Base-by-base conservation (phyloP, 1,140 invertebrate species). In the Lepidotrigona ventralis region DNA sequence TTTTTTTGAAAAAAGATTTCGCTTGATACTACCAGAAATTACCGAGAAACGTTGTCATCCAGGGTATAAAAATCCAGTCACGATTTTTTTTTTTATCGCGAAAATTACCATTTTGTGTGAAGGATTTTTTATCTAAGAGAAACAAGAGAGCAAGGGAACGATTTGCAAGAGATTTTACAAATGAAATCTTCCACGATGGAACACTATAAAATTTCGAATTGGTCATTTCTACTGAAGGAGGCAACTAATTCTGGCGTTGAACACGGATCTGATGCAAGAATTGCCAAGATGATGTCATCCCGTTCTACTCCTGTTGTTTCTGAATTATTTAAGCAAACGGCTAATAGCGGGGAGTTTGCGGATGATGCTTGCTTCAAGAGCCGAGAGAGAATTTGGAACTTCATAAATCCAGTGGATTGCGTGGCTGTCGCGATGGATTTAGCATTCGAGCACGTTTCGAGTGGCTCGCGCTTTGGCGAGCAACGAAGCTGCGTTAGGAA, bases 401-500 rank as follows among this genome's bases (percentile, higher is more conserved):
- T n/a, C 15, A 46, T 60, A 75, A 75, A 29, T 60, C 19, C 9
- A 8, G 15, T 39, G 14, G 21, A 29, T 56, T 23, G 19, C 19
- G 71, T 26, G 9, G n/a, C 8, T 29, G 46, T 53, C 46, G 26
- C 46, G 26, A 26, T 15, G 5, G 9, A 9, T 75, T 72, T 56
- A 29, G 8, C 73, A 21, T 60, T 75, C 29, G 56, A 60, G 33
- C 73, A 75, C 56, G 73, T 75, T 26, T 46, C 21, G 33, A n/a
- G 46, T 17, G 29, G 54, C 8, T 19, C 12, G 39, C 9, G 11
- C 26, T n/a, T 21, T 8, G 73, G 23, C 15, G 56, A 39, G 54
- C 14, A 39, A n/a, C 12, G 46, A 29, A 26, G n/a, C 5, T 26
- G 39, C n/a, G 26, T 72, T 72, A 51, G 17, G n/a, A 26, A 72